Base-by-base conservation (phyloP, 1,140 invertebrate species). In the Eurosta solidaginis region DNA sequence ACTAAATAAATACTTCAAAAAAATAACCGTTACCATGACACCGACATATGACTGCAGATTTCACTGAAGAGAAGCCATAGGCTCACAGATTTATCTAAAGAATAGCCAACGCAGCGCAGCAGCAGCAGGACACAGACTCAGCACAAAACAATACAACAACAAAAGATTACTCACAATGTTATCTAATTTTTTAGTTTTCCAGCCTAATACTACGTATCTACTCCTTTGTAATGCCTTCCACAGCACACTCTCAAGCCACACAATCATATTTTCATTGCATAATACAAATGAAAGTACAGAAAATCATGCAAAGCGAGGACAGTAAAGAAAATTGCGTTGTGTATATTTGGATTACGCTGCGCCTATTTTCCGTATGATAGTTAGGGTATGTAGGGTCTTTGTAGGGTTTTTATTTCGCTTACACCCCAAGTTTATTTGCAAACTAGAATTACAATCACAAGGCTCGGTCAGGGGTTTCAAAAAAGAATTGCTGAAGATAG, bases 161-260 rank as follows among this genome's bases (percentile, higher is more conserved):
- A 68, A 68, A 68, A 40, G 59, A 36, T 40, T 68, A 22, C 33
- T 33, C 59, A 68, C 33, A 68, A 40, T 33, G 59, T 68, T 68
- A 68, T 68, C 59, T 68, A 68, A 68, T 40, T n/a, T 68, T 68
- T 68, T 68, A 68, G 59, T 68, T 68, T 68, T 36, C 22, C 59
- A 20, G 33, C 59, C 27, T 68, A 68, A 20, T 20, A 14, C 9
- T 29, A 17, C 14, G n/a, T 68, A 40, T 40, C n/a, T 6, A 22
- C 49, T 52, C 49, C 10, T n/a, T 4, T 14, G 1, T 52, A 42
- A 7, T 33, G 27, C 6, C 59, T 68, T 33, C 17, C 20, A 20
- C 59, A n/a, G 3, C n/a, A 5, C 25, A 33, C 33, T n/a, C 22
- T 7, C 14, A 4, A 25, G 0, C 54, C 22, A 12, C 54, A 20